Evolutionary conservation across 2,113 vertebrate species (phyloP).

Genomic region (Pteropus alecto): DNA sequence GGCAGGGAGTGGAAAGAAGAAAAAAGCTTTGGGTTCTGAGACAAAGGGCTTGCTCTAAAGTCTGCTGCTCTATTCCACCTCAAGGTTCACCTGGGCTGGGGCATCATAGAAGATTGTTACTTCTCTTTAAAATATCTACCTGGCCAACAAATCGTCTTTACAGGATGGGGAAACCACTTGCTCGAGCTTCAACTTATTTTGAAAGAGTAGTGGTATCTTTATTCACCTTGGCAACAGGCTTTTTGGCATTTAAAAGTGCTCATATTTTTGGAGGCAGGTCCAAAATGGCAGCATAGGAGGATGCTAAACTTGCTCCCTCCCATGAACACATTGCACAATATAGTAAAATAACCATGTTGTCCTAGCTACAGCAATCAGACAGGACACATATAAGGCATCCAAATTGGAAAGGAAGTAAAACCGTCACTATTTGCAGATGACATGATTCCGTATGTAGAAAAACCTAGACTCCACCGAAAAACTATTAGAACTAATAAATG

Average conservation of each 20-base stretch:
- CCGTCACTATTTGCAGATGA: not conserved
- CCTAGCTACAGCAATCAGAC: not conserved
- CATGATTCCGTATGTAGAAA: not conserved
- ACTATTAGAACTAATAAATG: not conserved
- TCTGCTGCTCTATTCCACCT: not conserved
- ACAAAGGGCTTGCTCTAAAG: not conserved
- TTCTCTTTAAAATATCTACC: not conserved
- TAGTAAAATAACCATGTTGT: not conserved
- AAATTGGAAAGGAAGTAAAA: not conserved
- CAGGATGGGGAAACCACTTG: not conserved
- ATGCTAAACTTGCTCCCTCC: not conserved
- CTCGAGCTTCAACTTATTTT: not conserved
- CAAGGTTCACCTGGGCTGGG: not conserved
- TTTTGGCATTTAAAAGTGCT: not conserved
- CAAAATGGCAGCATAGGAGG: not conserved
- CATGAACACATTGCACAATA: not conserved
- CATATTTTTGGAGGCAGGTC: not conserved
- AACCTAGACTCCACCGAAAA: not conserved
- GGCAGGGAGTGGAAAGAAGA: not conserved
- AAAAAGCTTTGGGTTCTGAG: not conserved
- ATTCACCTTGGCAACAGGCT: not conserved
- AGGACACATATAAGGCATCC: not conserved
- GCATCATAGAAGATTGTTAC: not conserved
- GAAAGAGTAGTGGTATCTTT: not conserved
- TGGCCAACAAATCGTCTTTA: not conserved